These are phyloP conservation scores for Drosophila sproati DNA, from an alignment of 1,140 invertebrate genomes.

Conservation along the genomic window DNA sequence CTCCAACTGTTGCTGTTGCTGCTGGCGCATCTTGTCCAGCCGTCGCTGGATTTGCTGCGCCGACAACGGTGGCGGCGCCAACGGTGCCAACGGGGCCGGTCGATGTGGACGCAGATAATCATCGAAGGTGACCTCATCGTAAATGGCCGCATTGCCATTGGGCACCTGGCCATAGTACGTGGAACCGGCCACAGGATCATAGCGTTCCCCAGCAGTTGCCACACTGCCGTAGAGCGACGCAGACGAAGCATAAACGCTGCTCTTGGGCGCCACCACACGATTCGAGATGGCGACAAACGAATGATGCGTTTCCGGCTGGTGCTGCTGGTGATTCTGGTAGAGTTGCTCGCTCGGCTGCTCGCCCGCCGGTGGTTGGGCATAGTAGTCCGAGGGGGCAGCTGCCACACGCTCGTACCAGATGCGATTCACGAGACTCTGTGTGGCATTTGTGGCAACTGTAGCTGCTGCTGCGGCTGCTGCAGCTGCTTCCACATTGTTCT, in stretches of 20 bases:
- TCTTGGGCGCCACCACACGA: constrained; percentile 71
- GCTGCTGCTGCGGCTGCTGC: constrained; percentile 28
- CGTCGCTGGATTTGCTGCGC: constrained; percentile 82
- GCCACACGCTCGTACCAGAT: constrained; percentile 85
- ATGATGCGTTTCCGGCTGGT: constrained; percentile 61
- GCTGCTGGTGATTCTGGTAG: constrained; percentile 68
- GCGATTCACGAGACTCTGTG: constrained; percentile 84
- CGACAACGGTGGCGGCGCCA: constrained; percentile 76
- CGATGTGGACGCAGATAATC: constrained; percentile 80
- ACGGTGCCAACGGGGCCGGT: constrained; percentile 76
- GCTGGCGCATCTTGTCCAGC: constrained; percentile 84
- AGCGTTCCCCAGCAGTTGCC: constrained; percentile 40
- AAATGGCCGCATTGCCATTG: constrained; percentile 57
- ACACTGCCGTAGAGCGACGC: constrained; percentile 61
- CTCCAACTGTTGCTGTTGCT: constrained; percentile 84
- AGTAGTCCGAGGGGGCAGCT: constrained; percentile 62
- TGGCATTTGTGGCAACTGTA: constrained; percentile 30
- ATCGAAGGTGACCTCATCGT: constrained; percentile 79
- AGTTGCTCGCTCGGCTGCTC: constrained; percentile 58
- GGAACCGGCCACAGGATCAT: constrained; percentile 76
- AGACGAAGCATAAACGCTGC: constrained; percentile 58
- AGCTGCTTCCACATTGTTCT: constrained; percentile 60
- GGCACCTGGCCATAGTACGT: constrained; percentile 81
- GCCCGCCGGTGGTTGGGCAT: constrained; percentile 55
- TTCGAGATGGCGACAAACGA: constrained; percentile 83